Evolutionary conservation across 2,888 invertebrate species (phyloP).

Genomic region (Cephus nigrinus): DNA sequence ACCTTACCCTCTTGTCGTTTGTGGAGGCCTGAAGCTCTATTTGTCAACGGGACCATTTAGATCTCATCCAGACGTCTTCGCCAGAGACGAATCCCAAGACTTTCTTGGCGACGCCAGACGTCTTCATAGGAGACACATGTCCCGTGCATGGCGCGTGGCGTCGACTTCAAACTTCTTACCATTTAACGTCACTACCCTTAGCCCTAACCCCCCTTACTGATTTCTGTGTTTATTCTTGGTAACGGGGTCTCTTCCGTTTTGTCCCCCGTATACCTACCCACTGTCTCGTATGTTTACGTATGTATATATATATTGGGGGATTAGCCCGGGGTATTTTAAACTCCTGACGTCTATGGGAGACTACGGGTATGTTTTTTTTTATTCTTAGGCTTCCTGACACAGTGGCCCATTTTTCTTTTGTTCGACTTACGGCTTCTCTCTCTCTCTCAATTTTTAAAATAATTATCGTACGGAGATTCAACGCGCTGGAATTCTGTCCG

Average conservation of each 20-base stretch:
- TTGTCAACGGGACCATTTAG: constrained; percentile 1
- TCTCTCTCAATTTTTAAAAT: background rate
- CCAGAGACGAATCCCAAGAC: background rate
- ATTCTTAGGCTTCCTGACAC: background rate
- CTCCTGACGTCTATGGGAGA: background rate
- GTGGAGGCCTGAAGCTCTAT: constrained; percentile 19
- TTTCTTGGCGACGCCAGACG: background rate
- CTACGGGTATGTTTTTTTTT: background rate
- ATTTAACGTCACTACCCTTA: background rate
- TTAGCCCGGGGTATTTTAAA: background rate
- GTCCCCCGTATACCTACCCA: background rate
- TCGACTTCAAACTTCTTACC: background rate
- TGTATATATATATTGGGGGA: background rate
- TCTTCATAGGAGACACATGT: background rate
- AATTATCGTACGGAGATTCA: too few species aligned
- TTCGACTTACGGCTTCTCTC: background rate
- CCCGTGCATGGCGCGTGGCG: background rate
- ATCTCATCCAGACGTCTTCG: background rate
- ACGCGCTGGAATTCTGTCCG: too few species aligned
- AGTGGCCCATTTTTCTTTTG: background rate
- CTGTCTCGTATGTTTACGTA: background rate
- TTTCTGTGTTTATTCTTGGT: background rate
- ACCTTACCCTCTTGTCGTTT: background rate
- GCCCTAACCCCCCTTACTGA: background rate
- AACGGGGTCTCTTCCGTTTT: background rate